These are phyloP conservation scores for Leuciscus waleckii DNA, from an alignment of 2,797 vertebrate genomes.

Conservation along the genomic window DNA sequence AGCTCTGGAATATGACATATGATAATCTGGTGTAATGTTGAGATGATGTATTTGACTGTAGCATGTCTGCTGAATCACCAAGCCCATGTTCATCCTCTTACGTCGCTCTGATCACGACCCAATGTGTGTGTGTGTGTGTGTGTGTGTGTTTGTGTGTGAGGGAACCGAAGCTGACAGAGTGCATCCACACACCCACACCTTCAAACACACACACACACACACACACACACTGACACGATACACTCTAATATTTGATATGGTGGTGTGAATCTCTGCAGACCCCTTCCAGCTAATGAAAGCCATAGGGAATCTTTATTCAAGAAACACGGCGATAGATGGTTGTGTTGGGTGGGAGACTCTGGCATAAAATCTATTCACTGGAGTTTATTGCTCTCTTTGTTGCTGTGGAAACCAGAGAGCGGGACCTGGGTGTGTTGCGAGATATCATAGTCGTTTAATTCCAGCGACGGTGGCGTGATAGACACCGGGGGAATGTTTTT, in stretches of 20 bases:
- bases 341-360: slow-evolving; percentile 57
- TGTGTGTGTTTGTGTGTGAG: slow-evolving; percentile 26
- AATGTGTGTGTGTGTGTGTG: neutral
- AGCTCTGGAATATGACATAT: neutral
- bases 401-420: slow-evolving; percentile 76
- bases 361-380: slow-evolving; percentile 64
- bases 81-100: slow-evolving; percentile 9
- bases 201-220: slow-evolving; percentile 34
- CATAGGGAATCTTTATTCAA: slow-evolving; percentile 8
- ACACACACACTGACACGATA: slow-evolving; percentile 32
- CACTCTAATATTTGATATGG: slow-evolving; percentile 27
- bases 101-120: slow-evolving; percentile 14
- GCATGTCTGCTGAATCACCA: slow-evolving; percentile 29
- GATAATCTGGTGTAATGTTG: slow-evolving; percentile 2
- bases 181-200: slow-evolving; percentile 29
- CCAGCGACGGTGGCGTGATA: slow-evolving; percentile 22
- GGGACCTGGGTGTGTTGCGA: slow-evolving; percentile 50
- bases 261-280: neutral
- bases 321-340: slow-evolving; percentile 14
- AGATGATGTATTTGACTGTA: neutral
- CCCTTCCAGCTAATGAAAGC: slow-evolving; percentile 31
- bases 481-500: slow-evolving; percentile 52
- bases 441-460: slow-evolving; percentile 57
- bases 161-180: slow-evolving; percentile 22
- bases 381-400: slow-evolving; percentile 75